Percentiles rank a stretch among this genome's conserved stretches.
phyloP scores from a whole-genome alignment of 1,140 invertebrate genomes.

The Drosophila persimilis region DNA sequence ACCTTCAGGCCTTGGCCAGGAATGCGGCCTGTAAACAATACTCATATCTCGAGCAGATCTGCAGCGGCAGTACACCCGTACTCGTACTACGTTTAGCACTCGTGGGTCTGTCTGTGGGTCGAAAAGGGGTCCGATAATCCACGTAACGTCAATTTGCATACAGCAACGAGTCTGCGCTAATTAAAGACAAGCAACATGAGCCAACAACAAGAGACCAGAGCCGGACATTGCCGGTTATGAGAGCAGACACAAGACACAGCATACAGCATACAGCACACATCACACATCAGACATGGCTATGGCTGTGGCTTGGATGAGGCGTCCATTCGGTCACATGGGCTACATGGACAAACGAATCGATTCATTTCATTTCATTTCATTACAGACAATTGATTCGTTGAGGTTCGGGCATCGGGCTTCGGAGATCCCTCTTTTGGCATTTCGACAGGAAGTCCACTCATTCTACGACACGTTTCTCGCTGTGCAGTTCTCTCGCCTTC shows the following conservation, averaged over 20 bases:
- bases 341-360: slow-evolving; percentile 68
- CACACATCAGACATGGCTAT: slow-evolving; percentile 9
- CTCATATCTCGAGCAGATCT: slow-evolving; percentile 19
- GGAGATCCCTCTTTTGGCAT: slow-evolving; percentile 1
- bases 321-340: slow-evolving; percentile 47
- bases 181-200: slow-evolving; percentile 54
- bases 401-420: background rate
- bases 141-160: slow-evolving; percentile 77
- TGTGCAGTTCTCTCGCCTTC: background rate
- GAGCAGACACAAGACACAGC: slow-evolving; percentile 8
- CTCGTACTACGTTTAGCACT: no score
- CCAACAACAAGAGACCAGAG: background rate
- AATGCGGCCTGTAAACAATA: slow-evolving; percentile 59
- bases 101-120: slow-evolving; percentile 1
- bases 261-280: background rate
- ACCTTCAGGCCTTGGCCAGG: no score
- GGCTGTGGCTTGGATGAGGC: slow-evolving; percentile 5
- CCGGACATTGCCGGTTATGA: slow-evolving; percentile 52
- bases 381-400: slow-evolving; percentile 73
- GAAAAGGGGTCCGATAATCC: slow-evolving; percentile 63
- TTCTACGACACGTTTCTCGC: background rate
- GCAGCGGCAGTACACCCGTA: background rate
- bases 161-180: slow-evolving; percentile 49
- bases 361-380: slow-evolving; percentile 78
- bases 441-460: background rate